Conservation (phyloP, 1,140 invertebrate species). For the Drosophila sproati region DNA sequence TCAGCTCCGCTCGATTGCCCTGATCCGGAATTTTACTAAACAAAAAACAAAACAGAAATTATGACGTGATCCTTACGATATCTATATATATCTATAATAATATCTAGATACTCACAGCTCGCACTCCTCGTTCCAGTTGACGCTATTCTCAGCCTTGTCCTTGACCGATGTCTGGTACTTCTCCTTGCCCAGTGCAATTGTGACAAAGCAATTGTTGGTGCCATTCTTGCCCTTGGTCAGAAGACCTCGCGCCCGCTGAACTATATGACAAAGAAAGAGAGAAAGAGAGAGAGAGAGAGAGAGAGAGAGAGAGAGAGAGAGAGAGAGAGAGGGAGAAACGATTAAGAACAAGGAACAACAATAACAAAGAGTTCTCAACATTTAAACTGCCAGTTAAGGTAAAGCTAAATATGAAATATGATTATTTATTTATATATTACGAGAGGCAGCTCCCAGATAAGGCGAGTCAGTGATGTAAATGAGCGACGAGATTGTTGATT, state of each 20-base stretch:
- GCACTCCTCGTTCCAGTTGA: constrained; percentile 98
- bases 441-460: too few species aligned
- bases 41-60: background rate
- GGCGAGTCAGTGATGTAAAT: too few species aligned
- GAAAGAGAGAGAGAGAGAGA: background rate
- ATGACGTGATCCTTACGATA: too few species aligned
- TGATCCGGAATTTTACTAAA: constrained; percentile 91
- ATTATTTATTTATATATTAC: too few species aligned
- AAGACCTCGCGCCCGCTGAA: constrained; percentile 93
- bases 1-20: constrained; percentile 94
- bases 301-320: background rate
- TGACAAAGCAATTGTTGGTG: constrained; percentile 97
- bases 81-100: background rate
- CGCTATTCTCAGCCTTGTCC: constrained; percentile 92
- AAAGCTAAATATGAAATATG: too few species aligned
- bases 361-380: too few species aligned
- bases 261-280: constrained; percentile 76
- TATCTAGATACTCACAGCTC: constrained; percentile 89
- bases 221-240: constrained; percentile 95
- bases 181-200: constrained; percentile 96
- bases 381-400: too few species aligned
- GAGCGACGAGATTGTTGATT: too few species aligned
- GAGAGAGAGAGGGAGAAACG: background rate
- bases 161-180: constrained; percentile 98
- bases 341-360: background rate